These are phyloP conservation scores for Hoplodrina ambigua DNA, from an alignment of 2,888 invertebrate genomes.

Conservation along the genomic window DNA sequence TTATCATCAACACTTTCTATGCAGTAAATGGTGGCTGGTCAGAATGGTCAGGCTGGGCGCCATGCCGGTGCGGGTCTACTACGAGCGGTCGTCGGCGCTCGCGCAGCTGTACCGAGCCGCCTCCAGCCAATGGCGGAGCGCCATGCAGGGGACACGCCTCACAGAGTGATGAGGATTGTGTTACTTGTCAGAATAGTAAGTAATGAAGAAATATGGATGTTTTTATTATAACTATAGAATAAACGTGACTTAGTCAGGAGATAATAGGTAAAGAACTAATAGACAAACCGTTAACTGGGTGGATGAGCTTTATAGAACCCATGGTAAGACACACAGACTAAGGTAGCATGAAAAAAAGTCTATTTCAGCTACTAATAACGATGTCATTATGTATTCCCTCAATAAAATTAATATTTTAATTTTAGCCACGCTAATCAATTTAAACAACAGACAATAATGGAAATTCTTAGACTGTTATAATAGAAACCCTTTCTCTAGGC, in stretches of 20 bases:
- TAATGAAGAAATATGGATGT: not conserved
- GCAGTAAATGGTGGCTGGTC: slow-evolving; percentile 98
- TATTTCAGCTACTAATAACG: no score
- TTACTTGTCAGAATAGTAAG: slow-evolving; percentile 91
- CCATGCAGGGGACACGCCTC: slow-evolving; percentile 95
- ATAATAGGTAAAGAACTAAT: no score
- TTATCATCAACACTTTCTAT: not conserved
- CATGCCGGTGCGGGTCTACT: slow-evolving; percentile 94
- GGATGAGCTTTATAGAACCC: no score
- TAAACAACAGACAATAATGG: no score
- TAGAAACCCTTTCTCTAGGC: slow-evolving; percentile 51
- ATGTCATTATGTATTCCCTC: no score
- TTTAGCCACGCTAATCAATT: no score
- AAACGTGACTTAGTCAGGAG: no score
- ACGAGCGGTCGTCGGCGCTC: slow-evolving; percentile 94
- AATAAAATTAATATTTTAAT: no score
- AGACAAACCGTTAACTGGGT: not conserved
- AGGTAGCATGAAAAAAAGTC: no score
- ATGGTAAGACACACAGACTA: no score
- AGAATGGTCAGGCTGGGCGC: slow-evolving; percentile 96
- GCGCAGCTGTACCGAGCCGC: slow-evolving; percentile 95
- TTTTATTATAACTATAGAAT: not conserved
- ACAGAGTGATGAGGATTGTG: slow-evolving; percentile 95
- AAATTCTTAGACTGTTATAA: not conserved
- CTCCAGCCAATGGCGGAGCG: slow-evolving; percentile 97